These are phyloP conservation scores for Corydoras sp. DNA, from an alignment of 2,113 vertebrate species.

Conservation along the genomic window DNA sequence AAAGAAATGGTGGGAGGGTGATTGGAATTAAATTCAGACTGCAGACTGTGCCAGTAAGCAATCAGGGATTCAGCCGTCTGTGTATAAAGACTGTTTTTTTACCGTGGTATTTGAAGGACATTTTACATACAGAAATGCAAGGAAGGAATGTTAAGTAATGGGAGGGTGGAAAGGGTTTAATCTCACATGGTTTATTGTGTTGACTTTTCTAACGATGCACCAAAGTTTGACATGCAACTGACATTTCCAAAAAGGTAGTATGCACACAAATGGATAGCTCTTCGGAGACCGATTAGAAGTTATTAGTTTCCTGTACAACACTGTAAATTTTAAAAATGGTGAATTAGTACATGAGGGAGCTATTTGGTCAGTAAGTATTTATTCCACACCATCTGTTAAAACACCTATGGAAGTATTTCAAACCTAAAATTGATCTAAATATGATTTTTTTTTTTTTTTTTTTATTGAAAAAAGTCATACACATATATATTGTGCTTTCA, in stretches of 20 bases:
- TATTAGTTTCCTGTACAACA: conserved; percentile 23
- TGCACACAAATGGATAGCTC: conserved; percentile 8
- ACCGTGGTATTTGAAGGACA: conserved; percentile 36
- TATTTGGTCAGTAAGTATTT: neutral
- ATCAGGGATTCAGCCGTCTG: conserved; percentile 33
- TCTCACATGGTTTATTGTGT: conserved; percentile 43
- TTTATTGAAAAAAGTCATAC: neutral
- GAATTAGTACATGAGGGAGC: neutral
- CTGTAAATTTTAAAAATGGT: conserved; percentile 8
- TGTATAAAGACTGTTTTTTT: conserved; percentile 41
- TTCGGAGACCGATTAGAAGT: conserved; percentile 19
- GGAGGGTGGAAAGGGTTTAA: conserved; percentile 39
- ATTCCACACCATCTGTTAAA: neutral
- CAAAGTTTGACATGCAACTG: conserved; percentile 35
- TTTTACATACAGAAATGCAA: conserved; percentile 40
- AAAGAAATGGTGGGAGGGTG: conserved; percentile 51
- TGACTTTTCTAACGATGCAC: conserved; percentile 33
- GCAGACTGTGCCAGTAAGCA: conserved; percentile 36
- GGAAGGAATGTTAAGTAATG: conserved; percentile 45
- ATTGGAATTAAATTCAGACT: conserved; percentile 45
- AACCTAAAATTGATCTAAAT: neutral
- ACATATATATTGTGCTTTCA: too few species aligned
- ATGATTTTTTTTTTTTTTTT: neutral
- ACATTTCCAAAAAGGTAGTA: conserved; percentile 27
- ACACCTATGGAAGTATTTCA: neutral